These are phyloP conservation scores for Gymnopithys bicolor DNA, from an alignment of 2,797 vertebrate species.

Conservation along the genomic window DNA sequence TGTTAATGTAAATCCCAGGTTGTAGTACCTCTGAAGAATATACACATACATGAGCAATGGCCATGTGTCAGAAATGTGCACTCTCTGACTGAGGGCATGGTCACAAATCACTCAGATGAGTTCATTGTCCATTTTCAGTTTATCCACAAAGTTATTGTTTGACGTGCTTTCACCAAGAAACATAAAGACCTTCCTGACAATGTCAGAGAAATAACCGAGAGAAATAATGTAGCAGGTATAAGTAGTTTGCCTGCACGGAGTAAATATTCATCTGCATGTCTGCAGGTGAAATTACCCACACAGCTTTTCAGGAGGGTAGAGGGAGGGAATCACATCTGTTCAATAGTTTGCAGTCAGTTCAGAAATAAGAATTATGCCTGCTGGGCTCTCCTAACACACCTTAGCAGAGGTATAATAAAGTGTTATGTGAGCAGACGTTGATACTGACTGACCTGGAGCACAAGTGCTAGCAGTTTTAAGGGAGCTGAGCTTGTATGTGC, in stretches of 20 bases:
- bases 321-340: slow-evolving; percentile 30
- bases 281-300: background rate
- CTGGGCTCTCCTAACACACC: slow-evolving; percentile 4
- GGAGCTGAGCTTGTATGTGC: background rate
- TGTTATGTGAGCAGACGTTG: background rate
- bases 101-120: background rate
- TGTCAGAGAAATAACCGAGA: background rate
- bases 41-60: background rate
- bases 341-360: slow-evolving; percentile 18
- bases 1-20: background rate
- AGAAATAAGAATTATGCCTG: slow-evolving; percentile 37
- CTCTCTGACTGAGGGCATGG: background rate
- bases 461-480: background rate
- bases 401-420: slow-evolving; percentile 38
- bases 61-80: background rate
- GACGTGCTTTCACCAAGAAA: background rate
- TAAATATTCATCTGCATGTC: slow-evolving; percentile 16
- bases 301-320: background rate
- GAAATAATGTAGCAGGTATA: background rate
- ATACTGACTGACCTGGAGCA: slow-evolving; percentile 25
- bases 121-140: background rate
- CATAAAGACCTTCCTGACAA: background rate
- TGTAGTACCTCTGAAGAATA: background rate
- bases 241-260: background rate
- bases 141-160: background rate